A percentile compares a stretch with the other conserved stretches of the same genome.
These are phyloP conservation scores for Philhelius pedissequus DNA, from an alignment of 2,888 invertebrate genomes.

Conservation along the genomic window DNA sequence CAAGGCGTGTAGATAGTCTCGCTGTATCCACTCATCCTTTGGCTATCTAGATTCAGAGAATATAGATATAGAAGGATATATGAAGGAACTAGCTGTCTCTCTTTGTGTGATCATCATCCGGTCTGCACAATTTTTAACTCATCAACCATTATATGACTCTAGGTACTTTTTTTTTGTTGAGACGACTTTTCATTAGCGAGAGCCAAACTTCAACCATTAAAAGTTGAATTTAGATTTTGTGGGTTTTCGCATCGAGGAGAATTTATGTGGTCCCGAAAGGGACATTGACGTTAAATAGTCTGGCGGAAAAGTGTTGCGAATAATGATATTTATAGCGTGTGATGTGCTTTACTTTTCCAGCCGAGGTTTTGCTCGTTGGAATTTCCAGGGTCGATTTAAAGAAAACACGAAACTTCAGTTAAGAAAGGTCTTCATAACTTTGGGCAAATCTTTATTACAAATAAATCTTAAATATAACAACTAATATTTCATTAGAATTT, in stretches of 20 bases:
- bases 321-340: background rate
- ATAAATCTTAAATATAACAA: no score
- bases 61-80: background rate
- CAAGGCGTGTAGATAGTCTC: constrained; percentile 9
- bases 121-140: constrained; percentile 16
- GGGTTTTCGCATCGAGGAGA: background rate
- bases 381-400: no score
- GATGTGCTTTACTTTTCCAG: no score
- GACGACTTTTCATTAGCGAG: constrained; percentile 52
- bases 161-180: background rate
- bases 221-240: constrained; percentile 51
- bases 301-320: background rate
- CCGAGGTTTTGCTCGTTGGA: no score
- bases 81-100: background rate
- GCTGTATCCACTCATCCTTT: constrained; percentile 34
- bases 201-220: constrained; percentile 56
- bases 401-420: no score
- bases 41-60: constrained; percentile 4
- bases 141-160: constrained; percentile 15
- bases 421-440: no score
- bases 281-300: constrained; percentile 11
- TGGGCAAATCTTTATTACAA: no score
- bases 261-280: background rate
- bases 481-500: no score
- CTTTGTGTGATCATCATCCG: constrained; percentile 25